A percentile compares a stretch with the other conserved stretches of the same genome.
Evolutionary conservation across 2,888 invertebrate genomes (phyloP).

Genomic region (Podotricha telesiphe): DNA sequence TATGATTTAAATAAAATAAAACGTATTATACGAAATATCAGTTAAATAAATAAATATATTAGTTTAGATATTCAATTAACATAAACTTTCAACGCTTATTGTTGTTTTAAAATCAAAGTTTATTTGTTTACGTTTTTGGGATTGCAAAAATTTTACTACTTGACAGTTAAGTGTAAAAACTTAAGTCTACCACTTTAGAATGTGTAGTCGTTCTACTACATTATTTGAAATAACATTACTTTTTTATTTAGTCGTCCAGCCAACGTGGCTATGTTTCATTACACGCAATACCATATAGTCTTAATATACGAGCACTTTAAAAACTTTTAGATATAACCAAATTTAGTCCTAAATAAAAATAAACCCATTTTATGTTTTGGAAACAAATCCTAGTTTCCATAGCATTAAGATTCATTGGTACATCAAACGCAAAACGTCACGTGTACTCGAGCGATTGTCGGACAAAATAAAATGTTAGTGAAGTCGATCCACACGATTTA

Average conservation of each 20-base stretch:
- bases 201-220: neutral
- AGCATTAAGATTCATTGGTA: constrained; percentile 47
- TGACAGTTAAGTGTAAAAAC: neutral
- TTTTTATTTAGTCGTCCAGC: constrained; percentile 1
- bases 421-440: constrained; percentile 58
- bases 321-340: neutral
- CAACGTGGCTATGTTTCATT: constrained; percentile 1
- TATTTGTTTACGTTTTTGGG: constrained; percentile 9
- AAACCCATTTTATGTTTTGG: constrained; percentile 34
- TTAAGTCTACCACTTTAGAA: constrained; percentile 5
- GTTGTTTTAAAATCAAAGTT: neutral
- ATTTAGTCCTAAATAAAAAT: constrained; percentile 30
- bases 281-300: neutral
- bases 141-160: neutral
- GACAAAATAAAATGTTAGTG: constrained; percentile 60
- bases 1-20: neutral
- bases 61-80: neutral
- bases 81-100: neutral
- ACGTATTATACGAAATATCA: neutral
- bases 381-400: constrained; percentile 43
- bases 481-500: constrained; percentile 57
- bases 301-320: neutral
- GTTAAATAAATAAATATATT: neutral
- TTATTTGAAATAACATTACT: neutral
- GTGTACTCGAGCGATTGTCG: constrained; percentile 52